Base-by-base conservation (phyloP, 2,797 vertebrate species). In the Siniperca scherzeri region DNA sequence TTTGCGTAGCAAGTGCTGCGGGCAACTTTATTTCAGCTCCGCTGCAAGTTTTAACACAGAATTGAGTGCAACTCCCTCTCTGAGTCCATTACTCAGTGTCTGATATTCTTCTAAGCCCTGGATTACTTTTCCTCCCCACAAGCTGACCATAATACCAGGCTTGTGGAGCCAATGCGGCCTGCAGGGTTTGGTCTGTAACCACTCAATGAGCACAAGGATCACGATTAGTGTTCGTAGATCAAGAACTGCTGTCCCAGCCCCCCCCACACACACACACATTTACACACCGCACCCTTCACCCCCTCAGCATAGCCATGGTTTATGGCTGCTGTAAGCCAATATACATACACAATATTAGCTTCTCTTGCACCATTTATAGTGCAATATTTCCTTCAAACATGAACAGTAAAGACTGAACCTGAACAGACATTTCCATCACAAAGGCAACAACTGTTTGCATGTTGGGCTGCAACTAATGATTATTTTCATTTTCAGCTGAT, bases 71-170 rank as follows among this genome's bases (percentile, higher is more conserved):
- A 61, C 84, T 91, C 83, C 71, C 56, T 66, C 85, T 71, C 76
- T 0, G 67, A 75, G 84, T 90, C 89, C 85, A 89, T 91, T 91
- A 88, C 83, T 93, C 87, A 82, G 74, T 64, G 88, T 85, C 81
- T 86, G 81, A 88, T 90, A 85, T 82, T 89, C 81, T 74, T 84
- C 83, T 88, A 87, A 93, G 67, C 82, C 83, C 83, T 44, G 81
- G 88, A 89, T 93, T 93, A 92, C 91, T 86, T 88, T 92, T 80
- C 75, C 79, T 88, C 30, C 74, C 93, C 93, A 83, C 94, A 95
- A 89, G 77, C 84, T 92, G 92, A 95, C 94, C 94, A 94, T 95
- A 95, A 95, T 95, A 92, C 82, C 87, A 93, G 92, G 91, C 79
- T 92, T 92, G 92, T 87, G 87, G 74, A 91, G 91, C 92, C 93